phyloP scores from a whole-genome alignment of 2,113 vertebrate species.

The Anolis sagrei region DNA sequence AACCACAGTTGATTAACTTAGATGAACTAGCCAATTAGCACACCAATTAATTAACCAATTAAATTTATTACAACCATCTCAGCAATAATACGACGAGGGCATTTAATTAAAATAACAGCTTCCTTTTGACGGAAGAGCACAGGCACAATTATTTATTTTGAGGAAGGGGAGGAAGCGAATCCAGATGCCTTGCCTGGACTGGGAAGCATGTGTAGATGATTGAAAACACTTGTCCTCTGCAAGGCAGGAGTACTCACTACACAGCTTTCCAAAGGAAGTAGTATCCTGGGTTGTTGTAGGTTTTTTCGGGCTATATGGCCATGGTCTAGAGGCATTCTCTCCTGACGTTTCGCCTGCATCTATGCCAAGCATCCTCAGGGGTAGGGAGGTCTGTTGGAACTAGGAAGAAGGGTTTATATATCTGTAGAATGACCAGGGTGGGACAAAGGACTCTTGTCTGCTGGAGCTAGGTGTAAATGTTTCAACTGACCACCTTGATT shows the following conservation, averaged over 20 bases:
- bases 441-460: too few relatives aligned
- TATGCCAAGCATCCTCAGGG: too few relatives aligned
- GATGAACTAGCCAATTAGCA: constrained; percentile 45
- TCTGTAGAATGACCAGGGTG: too few relatives aligned
- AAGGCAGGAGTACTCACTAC: neutral
- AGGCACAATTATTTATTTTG: constrained; percentile 34
- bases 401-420: too few relatives aligned
- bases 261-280: neutral
- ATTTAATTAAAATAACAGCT: constrained; percentile 44
- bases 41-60: constrained; percentile 47
- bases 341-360: too few relatives aligned
- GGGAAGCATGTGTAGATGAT: neutral
- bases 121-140: constrained; percentile 25
- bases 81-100: constrained; percentile 36
- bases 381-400: too few relatives aligned
- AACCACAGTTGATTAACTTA: constrained; percentile 33
- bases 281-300: too few relatives aligned
- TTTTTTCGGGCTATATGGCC: too few relatives aligned
- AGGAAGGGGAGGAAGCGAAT: neutral
- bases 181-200: neutral
- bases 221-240: neutral
- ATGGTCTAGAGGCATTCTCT: too few relatives aligned
- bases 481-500: too few relatives aligned
- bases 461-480: too few relatives aligned
- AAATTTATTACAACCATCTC: constrained; percentile 43